A percentile compares a stretch with the other conserved stretches of the same genome.
Evolutionary conservation across 2,113 vertebrate genomes (phyloP).

Genomic region (Rattus rattus): DNA sequence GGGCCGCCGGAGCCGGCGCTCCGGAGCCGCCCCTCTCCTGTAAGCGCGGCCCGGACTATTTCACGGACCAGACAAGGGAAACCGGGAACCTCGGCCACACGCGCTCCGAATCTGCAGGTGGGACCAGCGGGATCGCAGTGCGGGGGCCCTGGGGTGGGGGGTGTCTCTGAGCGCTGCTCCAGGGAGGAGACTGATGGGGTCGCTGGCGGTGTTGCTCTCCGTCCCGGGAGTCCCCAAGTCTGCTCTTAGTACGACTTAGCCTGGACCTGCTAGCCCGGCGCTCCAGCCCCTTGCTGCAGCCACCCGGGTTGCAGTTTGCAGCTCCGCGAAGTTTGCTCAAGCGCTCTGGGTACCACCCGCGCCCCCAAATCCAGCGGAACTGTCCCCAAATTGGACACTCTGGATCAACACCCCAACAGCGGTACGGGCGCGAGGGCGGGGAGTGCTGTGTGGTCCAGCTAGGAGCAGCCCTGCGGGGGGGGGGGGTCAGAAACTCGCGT

Average conservation of each 20-base stretch:
- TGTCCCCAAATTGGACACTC: not conserved
- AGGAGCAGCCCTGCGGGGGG: not conserved
- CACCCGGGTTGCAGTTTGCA: not conserved
- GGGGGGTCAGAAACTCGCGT: not conserved
- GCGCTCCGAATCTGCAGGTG: constrained; percentile 53
- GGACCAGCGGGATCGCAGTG: not conserved
- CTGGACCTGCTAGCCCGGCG: not conserved
- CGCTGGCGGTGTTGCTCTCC: not conserved
- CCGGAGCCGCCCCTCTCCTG: constrained; percentile 48
- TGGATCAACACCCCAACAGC: not conserved
- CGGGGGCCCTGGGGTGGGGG: not conserved
- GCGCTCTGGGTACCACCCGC: not conserved
- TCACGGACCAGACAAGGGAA: not conserved
- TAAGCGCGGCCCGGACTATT: constrained; percentile 26
- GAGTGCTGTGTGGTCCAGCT: not conserved
- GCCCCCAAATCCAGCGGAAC: not conserved
- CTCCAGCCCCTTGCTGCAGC: not conserved
- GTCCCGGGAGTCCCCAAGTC: not conserved
- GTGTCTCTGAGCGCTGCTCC: not conserved
- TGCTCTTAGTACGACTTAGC: not conserved
- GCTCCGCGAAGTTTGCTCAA: not conserved
- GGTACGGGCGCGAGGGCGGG: no score
- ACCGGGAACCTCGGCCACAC: not conserved
- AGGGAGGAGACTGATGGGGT: not conserved
- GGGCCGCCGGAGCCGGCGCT: constrained; percentile 39